Conservation (phyloP, 2,888 invertebrate species). For the Allygus modestus region DNA sequence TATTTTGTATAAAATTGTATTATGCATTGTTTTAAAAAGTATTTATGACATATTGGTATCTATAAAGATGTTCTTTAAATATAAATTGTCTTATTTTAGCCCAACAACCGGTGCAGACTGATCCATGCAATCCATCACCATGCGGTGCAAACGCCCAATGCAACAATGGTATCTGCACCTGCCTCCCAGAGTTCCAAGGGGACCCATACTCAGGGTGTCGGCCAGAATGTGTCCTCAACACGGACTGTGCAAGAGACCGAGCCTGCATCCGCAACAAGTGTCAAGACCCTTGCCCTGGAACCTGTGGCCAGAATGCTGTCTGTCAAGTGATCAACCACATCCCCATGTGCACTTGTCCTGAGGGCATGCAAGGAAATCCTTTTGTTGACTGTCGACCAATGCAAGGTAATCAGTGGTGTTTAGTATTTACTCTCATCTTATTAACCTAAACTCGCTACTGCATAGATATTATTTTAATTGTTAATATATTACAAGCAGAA, state of each 20-base stretch:
- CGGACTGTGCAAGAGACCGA: constrained; percentile 82
- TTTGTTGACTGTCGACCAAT: constrained; percentile 79
- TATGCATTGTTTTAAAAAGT: too few species aligned
- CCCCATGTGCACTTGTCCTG: constrained; percentile 75
- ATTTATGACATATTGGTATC: too few species aligned
- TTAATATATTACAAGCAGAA: too few species aligned
- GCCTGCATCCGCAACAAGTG: constrained; percentile 83
- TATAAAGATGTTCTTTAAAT: too few species aligned
- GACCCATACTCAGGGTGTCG: constrained; percentile 86
- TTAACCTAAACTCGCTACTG: too few species aligned
- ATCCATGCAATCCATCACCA: constrained; percentile 87
- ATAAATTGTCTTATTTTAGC: not conserved
- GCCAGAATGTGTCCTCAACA: constrained; percentile 87
- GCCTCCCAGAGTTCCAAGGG: constrained; percentile 84
- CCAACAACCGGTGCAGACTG: constrained; percentile 70
- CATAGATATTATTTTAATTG: too few species aligned
- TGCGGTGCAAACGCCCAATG: constrained; percentile 80
- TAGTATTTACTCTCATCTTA: too few species aligned
- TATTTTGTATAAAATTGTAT: too few species aligned
- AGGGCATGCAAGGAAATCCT: constrained; percentile 75
- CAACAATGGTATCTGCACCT: constrained; percentile 82
- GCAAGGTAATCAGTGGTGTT: constrained; percentile 75
- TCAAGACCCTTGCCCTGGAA: constrained; percentile 80
- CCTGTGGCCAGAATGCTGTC: constrained; percentile 80
- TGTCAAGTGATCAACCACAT: constrained; percentile 80